A percentile compares a stretch with the other conserved stretches of the same genome.
phyloP scores from a whole-genome alignment of 2,888 invertebrate genomes.

The Pachymerium ferrugineum region DNA sequence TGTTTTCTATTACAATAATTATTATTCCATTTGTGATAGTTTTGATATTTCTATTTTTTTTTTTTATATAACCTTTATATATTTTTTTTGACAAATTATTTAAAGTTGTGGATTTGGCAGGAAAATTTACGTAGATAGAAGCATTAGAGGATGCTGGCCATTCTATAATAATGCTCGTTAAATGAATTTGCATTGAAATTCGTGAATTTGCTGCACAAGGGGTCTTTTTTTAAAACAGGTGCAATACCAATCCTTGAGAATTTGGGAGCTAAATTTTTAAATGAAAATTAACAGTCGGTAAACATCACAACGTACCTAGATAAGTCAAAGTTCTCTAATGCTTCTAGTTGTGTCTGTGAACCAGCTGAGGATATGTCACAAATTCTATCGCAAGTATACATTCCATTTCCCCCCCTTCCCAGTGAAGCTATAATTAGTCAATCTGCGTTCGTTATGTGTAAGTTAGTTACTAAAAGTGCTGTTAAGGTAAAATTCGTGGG shows the following conservation, averaged over 20 bases:
- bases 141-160: slow-evolving; percentile 27
- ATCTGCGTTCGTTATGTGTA: background rate
- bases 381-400: background rate
- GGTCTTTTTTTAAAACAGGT: no score
- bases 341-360: slow-evolving; percentile 23
- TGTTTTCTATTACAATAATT: slow-evolving; percentile 35
- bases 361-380: background rate
- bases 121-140: slow-evolving; percentile 12
- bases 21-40: slow-evolving; percentile 33
- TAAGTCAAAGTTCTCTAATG: slow-evolving; percentile 16
- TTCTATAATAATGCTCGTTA: background rate
- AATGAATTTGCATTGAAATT: background rate
- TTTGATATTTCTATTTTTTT: slow-evolving; percentile 35
- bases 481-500: background rate
- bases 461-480: background rate
- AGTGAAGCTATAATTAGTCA: background rate
- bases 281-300: background rate
- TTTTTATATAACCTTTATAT: slow-evolving; percentile 30
- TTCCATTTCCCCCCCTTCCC: background rate
- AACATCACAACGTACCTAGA: background rate
- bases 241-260: no score
- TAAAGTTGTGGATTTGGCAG: slow-evolving; percentile 14
- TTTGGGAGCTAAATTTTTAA: no score
- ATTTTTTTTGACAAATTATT: background rate
- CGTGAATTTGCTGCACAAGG: background rate